Evolutionary conservation across 2,113 vertebrate species (phyloP).

Genomic region (Hoplias malabaricus): DNA sequence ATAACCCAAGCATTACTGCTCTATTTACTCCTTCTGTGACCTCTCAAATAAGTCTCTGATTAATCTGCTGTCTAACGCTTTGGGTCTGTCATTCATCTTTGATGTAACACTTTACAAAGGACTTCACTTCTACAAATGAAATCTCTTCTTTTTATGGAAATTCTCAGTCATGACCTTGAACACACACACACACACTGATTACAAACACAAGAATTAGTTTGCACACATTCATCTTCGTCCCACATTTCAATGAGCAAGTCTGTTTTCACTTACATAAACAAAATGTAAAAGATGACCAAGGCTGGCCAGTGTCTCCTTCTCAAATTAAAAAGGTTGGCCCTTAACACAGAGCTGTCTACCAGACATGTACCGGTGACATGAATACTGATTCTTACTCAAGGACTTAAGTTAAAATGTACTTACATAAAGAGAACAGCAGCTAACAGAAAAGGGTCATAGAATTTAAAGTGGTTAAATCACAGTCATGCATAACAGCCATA

Average conservation of each 20-base stretch:
- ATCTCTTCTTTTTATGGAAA: not conserved
- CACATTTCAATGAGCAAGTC: not conserved
- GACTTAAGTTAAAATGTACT: not conserved
- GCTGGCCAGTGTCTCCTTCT: not conserved
- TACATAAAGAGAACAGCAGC: not conserved
- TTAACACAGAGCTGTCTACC: too few relatives aligned
- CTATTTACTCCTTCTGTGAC: not conserved
- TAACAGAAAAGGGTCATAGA: not conserved
- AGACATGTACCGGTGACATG: not conserved
- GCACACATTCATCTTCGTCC: not conserved
- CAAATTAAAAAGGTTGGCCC: not conserved
- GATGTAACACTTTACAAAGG: not conserved
- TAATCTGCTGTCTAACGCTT: not conserved
- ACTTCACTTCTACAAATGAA: not conserved
- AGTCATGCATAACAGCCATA: not conserved
- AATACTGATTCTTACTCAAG: not conserved
- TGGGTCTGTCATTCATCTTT: not conserved
- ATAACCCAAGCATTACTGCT: not conserved
- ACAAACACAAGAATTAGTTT: not conserved
- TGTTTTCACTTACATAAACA: not conserved
- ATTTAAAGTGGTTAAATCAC: not conserved
- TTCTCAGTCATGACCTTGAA: not conserved
- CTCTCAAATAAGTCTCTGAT: not conserved
- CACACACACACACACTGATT: not conserved
- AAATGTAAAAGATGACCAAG: not conserved